These are phyloP conservation scores for Corythornis madagascariensis DNA, from an alignment of 2,113 vertebrate genomes.

Conservation along the genomic window DNA sequence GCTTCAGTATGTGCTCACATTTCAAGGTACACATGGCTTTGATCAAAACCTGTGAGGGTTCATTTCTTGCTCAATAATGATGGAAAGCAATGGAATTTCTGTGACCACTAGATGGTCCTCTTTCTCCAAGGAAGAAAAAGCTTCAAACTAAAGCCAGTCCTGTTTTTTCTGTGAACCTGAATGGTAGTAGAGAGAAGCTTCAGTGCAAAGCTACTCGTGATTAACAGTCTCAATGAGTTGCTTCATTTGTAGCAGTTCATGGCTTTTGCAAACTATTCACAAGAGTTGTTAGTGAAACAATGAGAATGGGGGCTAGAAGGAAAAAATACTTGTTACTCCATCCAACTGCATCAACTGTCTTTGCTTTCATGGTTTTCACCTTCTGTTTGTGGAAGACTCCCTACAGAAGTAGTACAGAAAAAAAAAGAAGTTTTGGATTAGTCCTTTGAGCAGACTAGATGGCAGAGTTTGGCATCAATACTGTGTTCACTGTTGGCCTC, in stretches of 20 bases:
- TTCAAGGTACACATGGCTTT: background rate
- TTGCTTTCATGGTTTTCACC: background rate
- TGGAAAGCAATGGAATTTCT: background rate
- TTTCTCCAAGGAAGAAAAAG: background rate
- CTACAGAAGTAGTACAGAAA: background rate
- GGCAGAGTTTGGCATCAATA: background rate
- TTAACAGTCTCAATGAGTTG: background rate
- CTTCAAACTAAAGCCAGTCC: background rate
- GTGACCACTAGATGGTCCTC: background rate
- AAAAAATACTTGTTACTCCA: background rate
- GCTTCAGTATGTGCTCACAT: background rate
- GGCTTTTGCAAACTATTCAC: background rate
- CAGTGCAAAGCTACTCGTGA: background rate
- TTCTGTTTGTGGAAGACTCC: background rate
- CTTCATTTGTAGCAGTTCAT: background rate
- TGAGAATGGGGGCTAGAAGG: background rate
- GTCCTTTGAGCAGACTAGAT: background rate
- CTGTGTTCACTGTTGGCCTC: background rate
- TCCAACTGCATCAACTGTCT: background rate
- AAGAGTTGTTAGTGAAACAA: background rate
- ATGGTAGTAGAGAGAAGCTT: background rate
- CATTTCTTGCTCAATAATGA: background rate
- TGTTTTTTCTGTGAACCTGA: background rate
- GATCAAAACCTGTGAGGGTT: background rate
- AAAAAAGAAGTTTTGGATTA: background rate